Evolutionary conservation across 2,113 vertebrate species (phyloP), one percentile per base, ranked within the genome.

Genomic region (Psophia crepitans): DNA sequence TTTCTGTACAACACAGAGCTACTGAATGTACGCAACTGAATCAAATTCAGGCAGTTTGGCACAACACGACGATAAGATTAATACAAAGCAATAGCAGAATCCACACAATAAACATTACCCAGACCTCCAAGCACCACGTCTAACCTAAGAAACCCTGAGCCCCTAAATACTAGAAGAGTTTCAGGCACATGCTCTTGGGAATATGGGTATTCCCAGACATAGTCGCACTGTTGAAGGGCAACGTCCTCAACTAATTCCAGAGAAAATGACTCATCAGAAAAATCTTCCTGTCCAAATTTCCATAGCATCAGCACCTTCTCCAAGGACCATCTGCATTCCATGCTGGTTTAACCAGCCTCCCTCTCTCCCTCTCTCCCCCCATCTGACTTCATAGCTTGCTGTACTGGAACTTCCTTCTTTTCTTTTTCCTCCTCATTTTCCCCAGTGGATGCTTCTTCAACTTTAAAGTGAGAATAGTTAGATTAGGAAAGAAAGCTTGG

Each of bases 241-340:
- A 79, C 57, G 95, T 87, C 48, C 48, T 89, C 56, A 37, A 65
- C 23, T 57, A 91, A 95, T 75, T 95, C 80, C 93, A 88, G 44
- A 73, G 66, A 5, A 85, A 61, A 80, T 76, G 61, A 95, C 26
- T 95, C 89, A 87, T 51, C 58, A 91, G 41, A 54, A 91, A 87
- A 93, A 56, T 46, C 46, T 91, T 71, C 69, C 27, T 71, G 28
- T 39, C 20, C 61, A 93, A 70, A 73, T 77, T 94, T 91, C 65
- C 39, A 2, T 35, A 89, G 71, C 17, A 89, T 44, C 70, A 87
- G n/a, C 43, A 82, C 15, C 19, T 28, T 68, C 57, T 89, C 48
- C 46, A 48, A 71, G 33, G 26, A 16, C n/a, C 8, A 41, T 28
- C 57, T 82, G 30, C 56, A 13, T 41, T 90, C 16, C 75, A 79